Base-by-base conservation (phyloP, 2,888 invertebrate genomes). In the Coleophora deauratella region DNA sequence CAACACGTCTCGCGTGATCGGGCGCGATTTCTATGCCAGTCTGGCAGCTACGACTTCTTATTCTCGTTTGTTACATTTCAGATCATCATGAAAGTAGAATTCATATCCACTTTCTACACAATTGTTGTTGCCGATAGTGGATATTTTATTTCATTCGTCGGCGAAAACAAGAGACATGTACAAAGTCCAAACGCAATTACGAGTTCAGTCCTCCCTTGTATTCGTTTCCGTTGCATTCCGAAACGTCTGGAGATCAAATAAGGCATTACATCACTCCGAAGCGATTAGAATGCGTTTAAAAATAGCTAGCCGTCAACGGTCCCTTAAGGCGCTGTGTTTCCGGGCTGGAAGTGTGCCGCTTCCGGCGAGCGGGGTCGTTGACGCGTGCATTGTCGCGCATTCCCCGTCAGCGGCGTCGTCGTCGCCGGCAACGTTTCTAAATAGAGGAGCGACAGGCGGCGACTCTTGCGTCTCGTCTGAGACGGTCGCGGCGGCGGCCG, bases 321-420 rank as follows among this genome's bases (percentile, higher is more conserved):
- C 82, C 82, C 81, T 82, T 80, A 79, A 82, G 81, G 74, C 81
- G 78, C 77, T 72, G 69, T 69, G 72, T 79, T 85, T 85, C 84
- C 84, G 84, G 82, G 80, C 80, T 82, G 82, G 82, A 82, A 84
- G 82, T 82, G 77, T 78, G 80, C 71, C 80, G 81, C 77, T 85
- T 84, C 84, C 84, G 84, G 68, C 69, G 74, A 68, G 68, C 65
- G 75, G 80, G 84, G 82, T 82, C 84, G 77, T 81, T 82, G 82
- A 81, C 82, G 77, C 66, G 63, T 66, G 73, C 74, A 72, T 72
- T 77, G 77, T 76, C 79, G 76, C 76, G 69, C 81, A 79, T 78
- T 80, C 79, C 75, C 77, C 78, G 78, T 74, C 72, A 69, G 59
- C 55, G 57, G 54, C 66, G 64, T 57, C 75, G 71, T 66, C 71